Conservation (phyloP, 2,888 invertebrate species). For the Peribatodes rhomboidaria region DNA sequence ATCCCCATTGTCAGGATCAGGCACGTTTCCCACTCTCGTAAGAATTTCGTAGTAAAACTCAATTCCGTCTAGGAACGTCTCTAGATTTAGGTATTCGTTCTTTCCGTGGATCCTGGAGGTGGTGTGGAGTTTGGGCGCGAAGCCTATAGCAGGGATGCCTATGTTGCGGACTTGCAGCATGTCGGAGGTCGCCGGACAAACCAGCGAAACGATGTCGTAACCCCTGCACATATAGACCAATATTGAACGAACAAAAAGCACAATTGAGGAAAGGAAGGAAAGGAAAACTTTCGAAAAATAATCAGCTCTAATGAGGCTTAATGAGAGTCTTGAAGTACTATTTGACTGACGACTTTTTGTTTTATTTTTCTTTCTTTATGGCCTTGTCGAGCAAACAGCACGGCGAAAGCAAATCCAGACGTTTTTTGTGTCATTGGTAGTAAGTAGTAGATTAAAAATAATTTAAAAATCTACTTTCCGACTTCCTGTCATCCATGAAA, state of each 20-base stretch:
- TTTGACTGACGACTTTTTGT: no score
- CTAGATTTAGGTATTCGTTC: constrained; percentile 66
- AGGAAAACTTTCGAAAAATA: neutral
- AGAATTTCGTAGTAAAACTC: constrained; percentile 63
- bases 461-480: no score
- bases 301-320: neutral
- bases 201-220: constrained; percentile 56
- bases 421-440: no score
- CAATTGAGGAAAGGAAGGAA: no score
- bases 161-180: constrained; percentile 62
- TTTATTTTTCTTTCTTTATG: no score
- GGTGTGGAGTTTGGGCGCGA: constrained; percentile 63
- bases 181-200: constrained; percentile 69
- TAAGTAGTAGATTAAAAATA: no score
- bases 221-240: constrained; percentile 57
- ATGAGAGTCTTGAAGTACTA: no score
- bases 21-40: constrained; percentile 50
- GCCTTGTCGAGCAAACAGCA: no score
- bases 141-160: constrained; percentile 71
- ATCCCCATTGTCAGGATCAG: constrained; percentile 17
- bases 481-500: no score
- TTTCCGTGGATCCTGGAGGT: constrained; percentile 57
- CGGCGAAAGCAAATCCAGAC: no score
- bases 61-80: constrained; percentile 65
- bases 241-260: neutral